Percentiles rank a stretch among this genome's conserved stretches.
phyloP scores from a whole-genome alignment of 2,797 vertebrate species.

The Nyctalus aviator region DNA sequence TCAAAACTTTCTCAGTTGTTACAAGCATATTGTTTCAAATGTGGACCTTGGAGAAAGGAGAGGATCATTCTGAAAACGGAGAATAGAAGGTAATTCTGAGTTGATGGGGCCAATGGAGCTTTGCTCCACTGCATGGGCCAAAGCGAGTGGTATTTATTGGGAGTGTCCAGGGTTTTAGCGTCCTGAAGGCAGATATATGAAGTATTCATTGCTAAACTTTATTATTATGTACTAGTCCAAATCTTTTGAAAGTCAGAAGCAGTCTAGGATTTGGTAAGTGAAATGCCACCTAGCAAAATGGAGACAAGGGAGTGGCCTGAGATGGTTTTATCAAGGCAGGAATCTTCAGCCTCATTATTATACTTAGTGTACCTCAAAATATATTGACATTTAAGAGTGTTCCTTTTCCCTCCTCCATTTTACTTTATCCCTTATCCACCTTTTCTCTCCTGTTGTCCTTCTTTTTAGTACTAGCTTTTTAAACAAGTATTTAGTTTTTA shows the following conservation, averaged over 20 bases:
- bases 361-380: slow-evolving; percentile 67
- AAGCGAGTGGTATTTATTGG: not conserved
- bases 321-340: not conserved
- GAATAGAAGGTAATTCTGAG: not conserved
- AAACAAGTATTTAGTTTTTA: slow-evolving; percentile 72
- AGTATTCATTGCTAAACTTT: slow-evolving; percentile 9
- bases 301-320: not conserved
- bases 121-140: not conserved
- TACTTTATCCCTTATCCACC: not conserved
- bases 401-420: slow-evolving; percentile 35
- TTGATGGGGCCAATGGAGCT: not conserved
- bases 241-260: slow-evolving; percentile 40
- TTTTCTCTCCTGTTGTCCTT: slow-evolving; percentile 11
- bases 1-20: slow-evolving; percentile 24
- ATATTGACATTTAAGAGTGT: slow-evolving; percentile 4
- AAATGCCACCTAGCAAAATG: slow-evolving; percentile 41
- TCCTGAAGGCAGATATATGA: not conserved
- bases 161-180: not conserved
- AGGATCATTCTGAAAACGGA: not conserved
- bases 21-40: slow-evolving; percentile 2
- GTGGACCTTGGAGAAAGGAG: not conserved
- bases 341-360: slow-evolving; percentile 39
- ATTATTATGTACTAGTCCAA: slow-evolving; percentile 11
- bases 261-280: slow-evolving; percentile 47
- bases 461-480: slow-evolving; percentile 74